Percentiles rank a stretch among this genome's conserved stretches.
Conservation (phyloP, 2,797 vertebrate species). For the Antennarius maculatus region DNA sequence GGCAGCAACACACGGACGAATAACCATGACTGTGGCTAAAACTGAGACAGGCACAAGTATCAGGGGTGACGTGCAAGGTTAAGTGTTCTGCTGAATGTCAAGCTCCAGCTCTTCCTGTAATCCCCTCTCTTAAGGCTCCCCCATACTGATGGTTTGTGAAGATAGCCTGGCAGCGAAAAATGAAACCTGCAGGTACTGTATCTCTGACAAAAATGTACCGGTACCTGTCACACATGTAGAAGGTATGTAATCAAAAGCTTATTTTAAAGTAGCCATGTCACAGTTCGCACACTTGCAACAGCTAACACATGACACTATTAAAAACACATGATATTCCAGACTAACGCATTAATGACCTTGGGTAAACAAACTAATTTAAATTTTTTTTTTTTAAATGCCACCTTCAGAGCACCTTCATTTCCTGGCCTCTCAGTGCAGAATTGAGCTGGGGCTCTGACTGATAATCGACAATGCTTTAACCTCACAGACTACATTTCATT, state of each 20-base stretch:
- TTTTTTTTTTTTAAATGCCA: too few species aligned
- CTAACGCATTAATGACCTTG: too few species aligned
- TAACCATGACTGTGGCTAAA: slow-evolving; percentile 33
- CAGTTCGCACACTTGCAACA: too few species aligned
- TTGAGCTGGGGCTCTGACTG: slow-evolving; percentile 5
- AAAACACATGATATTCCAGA: too few species aligned
- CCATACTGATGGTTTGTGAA: slow-evolving; percentile 29
- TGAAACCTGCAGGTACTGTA: slow-evolving; percentile 6
- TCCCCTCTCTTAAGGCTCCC: slow-evolving; percentile 37
- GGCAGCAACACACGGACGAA: slow-evolving; percentile 2
- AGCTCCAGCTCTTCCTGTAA: slow-evolving; percentile 49
- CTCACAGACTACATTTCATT: slow-evolving; percentile 32
- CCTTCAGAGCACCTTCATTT: neutral
- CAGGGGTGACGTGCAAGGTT: slow-evolving; percentile 42
- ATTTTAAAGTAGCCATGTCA: too few species aligned
- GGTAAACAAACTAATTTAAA: too few species aligned
- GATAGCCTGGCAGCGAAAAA: slow-evolving; percentile 14
- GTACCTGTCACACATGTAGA: too few species aligned
- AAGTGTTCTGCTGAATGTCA: slow-evolving; percentile 61
- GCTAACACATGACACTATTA: too few species aligned
- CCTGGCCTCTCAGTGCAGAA: neutral
- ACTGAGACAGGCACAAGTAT: slow-evolving; percentile 40
- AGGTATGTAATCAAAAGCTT: too few species aligned
- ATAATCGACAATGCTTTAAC: slow-evolving; percentile 25
- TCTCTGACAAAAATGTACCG: too few species aligned